Conservation (phyloP, 2,888 invertebrate genomes). For the Drosophila pegasa region DNA sequence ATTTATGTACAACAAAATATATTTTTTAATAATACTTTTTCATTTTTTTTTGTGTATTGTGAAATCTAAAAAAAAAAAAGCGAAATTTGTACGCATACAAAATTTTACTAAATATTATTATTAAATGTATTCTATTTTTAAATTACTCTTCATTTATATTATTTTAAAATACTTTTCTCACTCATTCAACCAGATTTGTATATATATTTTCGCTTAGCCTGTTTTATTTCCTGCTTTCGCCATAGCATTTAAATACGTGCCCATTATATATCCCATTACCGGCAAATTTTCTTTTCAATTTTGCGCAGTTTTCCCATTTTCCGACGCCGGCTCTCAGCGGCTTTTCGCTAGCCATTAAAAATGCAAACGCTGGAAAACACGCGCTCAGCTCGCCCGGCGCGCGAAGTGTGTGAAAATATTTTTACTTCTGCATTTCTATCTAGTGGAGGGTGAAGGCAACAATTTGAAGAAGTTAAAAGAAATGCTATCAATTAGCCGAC, state of each 20-base stretch:
- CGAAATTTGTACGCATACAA: too few relatives aligned
- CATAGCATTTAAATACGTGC: conserved; percentile 7
- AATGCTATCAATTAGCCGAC: background rate
- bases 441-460: conserved; percentile 33
- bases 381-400: conserved; percentile 2
- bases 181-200: background rate
- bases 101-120: too few relatives aligned
- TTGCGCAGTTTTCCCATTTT: conserved; percentile 11
- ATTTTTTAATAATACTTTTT: too few relatives aligned
- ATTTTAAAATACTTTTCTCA: background rate
- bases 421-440: conserved; percentile 29
- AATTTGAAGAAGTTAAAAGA: conserved; percentile 34
- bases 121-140: background rate
- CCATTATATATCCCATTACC: conserved; percentile 15
- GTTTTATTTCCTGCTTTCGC: background rate
- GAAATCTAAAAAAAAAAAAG: too few relatives aligned
- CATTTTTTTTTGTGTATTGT: too few relatives aligned
- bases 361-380: conserved; percentile 37
- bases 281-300: conserved; percentile 15
- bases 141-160: background rate
- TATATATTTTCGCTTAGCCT: background rate
- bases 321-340: conserved; percentile 14
- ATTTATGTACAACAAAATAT: too few relatives aligned
- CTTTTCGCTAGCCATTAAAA: conserved; percentile 37
- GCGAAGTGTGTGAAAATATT: conserved; percentile 57